These are phyloP conservation scores for Lithophane socia DNA, from an alignment of 2,888 invertebrate species.

Conservation along the genomic window DNA sequence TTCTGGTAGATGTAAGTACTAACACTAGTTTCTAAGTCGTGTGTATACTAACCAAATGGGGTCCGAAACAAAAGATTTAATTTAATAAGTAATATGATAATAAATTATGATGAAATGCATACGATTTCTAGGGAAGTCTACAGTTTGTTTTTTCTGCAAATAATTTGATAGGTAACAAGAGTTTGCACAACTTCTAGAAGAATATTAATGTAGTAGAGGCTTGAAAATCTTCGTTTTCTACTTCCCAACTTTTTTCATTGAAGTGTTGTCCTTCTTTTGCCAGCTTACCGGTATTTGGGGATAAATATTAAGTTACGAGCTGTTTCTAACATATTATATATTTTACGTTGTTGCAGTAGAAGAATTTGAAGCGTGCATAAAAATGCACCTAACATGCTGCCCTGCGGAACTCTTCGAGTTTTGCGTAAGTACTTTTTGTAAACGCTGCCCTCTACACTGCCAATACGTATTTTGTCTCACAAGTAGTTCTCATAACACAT, in stretches of 20 bases:
- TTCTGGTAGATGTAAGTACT: too few species aligned
- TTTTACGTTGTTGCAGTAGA: neutral
- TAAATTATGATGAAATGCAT: neutral
- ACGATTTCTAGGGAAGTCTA: neutral
- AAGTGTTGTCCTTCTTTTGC: neutral
- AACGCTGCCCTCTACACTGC: constrained; percentile 18
- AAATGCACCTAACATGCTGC: neutral
- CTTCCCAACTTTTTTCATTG: neutral
- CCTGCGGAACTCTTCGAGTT: neutral
- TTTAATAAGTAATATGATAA: too few species aligned
- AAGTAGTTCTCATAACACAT: neutral
- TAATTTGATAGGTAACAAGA: neutral
- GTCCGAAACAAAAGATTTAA: too few species aligned
- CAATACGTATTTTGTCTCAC: too few species aligned
- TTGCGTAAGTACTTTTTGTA: neutral
- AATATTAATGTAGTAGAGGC: neutral
- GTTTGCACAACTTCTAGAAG: neutral
- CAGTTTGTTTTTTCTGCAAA: neutral
- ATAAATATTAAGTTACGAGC: neutral
- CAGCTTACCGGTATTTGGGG: neutral
- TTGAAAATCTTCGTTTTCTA: neutral
- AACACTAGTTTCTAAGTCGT: too few species aligned
- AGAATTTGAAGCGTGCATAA: neutral
- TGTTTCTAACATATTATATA: neutral
- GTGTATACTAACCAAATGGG: too few species aligned